phyloP scores from a whole-genome alignment of 2,797 vertebrate species.

The Peromyscus aztecus region DNA sequence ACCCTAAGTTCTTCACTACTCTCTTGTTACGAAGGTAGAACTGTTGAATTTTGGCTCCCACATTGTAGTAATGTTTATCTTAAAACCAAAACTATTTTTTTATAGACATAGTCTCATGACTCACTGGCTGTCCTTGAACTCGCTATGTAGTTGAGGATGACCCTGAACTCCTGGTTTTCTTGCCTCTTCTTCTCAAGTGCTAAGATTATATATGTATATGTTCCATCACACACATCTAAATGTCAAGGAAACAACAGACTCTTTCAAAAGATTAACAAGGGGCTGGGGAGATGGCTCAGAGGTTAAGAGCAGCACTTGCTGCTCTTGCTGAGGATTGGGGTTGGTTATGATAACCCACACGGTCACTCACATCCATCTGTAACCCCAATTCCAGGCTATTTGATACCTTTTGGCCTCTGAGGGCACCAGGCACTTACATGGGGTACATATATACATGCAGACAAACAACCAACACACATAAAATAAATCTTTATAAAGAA shows the following conservation, averaged over 20 bases:
- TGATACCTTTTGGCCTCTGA: neutral
- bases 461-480: neutral
- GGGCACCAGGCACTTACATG: neutral
- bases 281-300: neutral
- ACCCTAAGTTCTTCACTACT: neutral
- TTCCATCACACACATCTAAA: neutral
- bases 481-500: constrained; percentile 26
- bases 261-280: neutral
- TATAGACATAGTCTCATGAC: neutral
- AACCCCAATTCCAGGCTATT: neutral
- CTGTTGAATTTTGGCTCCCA: constrained; percentile 34
- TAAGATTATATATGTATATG: neutral
- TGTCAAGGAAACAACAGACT: neutral
- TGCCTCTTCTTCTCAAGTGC: neutral
- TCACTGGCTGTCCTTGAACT: neutral
- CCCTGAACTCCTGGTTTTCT: neutral
- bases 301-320: no score
- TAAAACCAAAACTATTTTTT: neutral
- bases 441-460: neutral
- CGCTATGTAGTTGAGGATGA: neutral
- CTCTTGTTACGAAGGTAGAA: constrained; percentile 15
- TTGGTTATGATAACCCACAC: no score
- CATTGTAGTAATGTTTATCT: neutral
- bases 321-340: neutral
- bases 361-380: neutral